These are phyloP conservation scores for Heterochromis multidens DNA, from an alignment of 2,113 vertebrate genomes.

Conservation along the genomic window DNA sequence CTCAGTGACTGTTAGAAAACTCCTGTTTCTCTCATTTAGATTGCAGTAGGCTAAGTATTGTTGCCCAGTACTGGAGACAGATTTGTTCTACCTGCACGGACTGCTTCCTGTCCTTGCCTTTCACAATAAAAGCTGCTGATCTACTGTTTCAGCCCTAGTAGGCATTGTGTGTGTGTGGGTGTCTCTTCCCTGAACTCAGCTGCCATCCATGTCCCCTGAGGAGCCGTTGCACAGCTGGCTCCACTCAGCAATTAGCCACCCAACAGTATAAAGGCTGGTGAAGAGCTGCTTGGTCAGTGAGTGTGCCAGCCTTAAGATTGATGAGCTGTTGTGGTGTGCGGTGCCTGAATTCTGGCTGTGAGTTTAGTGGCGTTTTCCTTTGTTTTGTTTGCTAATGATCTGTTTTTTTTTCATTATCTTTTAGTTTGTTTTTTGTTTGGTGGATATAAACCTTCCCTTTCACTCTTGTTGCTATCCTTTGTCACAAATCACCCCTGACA, in stretches of 20 bases:
- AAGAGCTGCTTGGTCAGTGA: neutral
- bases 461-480: neutral
- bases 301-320: accelerated
- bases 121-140: neutral
- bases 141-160: neutral
- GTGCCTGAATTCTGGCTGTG: neutral
- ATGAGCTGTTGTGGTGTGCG: neutral
- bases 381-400: neutral
- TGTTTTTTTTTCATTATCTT: neutral
- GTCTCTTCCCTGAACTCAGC: neutral
- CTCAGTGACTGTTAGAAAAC: too few species aligned
- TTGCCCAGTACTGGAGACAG: neutral
- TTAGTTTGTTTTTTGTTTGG: neutral
- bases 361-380: too few species aligned
- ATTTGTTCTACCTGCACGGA: neutral
- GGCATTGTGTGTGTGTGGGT: neutral
- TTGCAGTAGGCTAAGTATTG: neutral
- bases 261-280: neutral
- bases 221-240: neutral
- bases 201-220: neutral
- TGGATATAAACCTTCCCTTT: neutral
- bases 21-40: neutral
- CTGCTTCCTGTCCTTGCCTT: neutral
- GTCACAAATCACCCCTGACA: neutral
- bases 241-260: neutral